These are phyloP conservation scores for Vanessa atalanta DNA, from an alignment of 1,140 invertebrate species.

Conservation along the genomic window DNA sequence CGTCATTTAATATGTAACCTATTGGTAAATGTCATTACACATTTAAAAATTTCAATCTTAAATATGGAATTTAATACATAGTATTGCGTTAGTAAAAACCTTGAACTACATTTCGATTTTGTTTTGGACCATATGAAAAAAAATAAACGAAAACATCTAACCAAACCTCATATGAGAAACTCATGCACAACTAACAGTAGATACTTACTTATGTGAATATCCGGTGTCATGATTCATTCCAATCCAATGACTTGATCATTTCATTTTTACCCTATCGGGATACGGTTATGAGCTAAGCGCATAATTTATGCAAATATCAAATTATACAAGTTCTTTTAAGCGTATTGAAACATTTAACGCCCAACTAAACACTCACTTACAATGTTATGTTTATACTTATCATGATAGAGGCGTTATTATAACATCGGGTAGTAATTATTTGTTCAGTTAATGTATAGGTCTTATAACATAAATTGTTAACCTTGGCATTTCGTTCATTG, in stretches of 20 bases:
- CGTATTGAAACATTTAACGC: conserved; percentile 5
- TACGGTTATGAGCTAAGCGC: conserved; percentile 6
- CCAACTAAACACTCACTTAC: background rate
- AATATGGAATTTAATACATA: background rate
- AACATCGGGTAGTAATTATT: conserved; percentile 10
- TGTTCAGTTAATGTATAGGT: conserved; percentile 3
- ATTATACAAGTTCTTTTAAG: conserved; percentile 7
- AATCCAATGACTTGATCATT: background rate
- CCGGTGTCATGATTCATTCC: conserved; percentile 16
- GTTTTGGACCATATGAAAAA: conserved; percentile 25
- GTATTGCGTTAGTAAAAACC: conserved; percentile 14
- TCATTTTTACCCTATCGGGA: background rate
- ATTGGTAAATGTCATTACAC: background rate
- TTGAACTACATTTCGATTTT: conserved; percentile 45
- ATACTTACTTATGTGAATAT: conserved; percentile 12
- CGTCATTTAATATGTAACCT: too few relatives aligned
- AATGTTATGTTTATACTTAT: conserved; percentile 13
- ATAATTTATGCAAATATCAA: conserved; percentile 10
- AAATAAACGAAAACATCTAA: conserved; percentile 25
- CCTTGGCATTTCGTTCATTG: conserved; percentile 13
- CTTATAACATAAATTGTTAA: background rate
- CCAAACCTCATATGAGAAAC: background rate
- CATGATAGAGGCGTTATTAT: background rate
- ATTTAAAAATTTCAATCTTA: background rate
- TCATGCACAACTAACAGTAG: conserved; percentile 2